These are phyloP conservation scores for Tethea ocularis DNA, from an alignment of 2,888 invertebrate species.

Conservation along the genomic window DNA sequence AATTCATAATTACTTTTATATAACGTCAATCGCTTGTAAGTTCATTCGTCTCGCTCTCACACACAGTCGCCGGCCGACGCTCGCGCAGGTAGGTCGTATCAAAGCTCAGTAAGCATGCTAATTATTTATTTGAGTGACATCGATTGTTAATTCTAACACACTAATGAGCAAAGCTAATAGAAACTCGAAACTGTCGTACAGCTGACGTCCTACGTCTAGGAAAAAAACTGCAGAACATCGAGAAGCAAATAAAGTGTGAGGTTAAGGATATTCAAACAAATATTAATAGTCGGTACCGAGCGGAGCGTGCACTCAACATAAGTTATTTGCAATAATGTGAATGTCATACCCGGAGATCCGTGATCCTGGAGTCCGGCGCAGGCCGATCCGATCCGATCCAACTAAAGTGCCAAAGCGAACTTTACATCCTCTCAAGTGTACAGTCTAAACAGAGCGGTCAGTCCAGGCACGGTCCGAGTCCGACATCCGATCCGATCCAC, in stretches of 20 bases:
- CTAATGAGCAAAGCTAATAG: slow-evolving; percentile 60
- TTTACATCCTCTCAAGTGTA: slow-evolving; percentile 7
- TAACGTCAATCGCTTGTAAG: slow-evolving; percentile 25
- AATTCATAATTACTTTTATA: slow-evolving; percentile 15
- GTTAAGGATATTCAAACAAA: slow-evolving; percentile 63
- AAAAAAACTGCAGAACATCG: slow-evolving; percentile 56
- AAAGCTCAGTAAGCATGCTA: slow-evolving; percentile 64
- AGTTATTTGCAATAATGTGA: slow-evolving; percentile 76
- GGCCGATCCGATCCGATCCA: slow-evolving; percentile 33
- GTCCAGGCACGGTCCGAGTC: slow-evolving; percentile 16
- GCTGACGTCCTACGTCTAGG: slow-evolving; percentile 44
- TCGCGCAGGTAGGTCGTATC: slow-evolving; percentile 38
- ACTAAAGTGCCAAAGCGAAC: slow-evolving; percentile 11
- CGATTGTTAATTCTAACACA: slow-evolving; percentile 57
- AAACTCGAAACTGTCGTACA: slow-evolving; percentile 29
- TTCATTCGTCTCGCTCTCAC: slow-evolving; percentile 11
- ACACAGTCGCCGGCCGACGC: slow-evolving; percentile 8
- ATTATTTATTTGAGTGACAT: slow-evolving; percentile 45
- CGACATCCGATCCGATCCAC: slow-evolving; percentile 45
- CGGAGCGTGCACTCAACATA: slow-evolving; percentile 80
- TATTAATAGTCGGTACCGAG: slow-evolving; percentile 63
- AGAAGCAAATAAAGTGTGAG: slow-evolving; percentile 72
- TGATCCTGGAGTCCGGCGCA: slow-evolving; percentile 36
- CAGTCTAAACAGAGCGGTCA: slow-evolving; percentile 5
- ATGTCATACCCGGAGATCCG: slow-evolving; percentile 71